Conservation (phyloP, 2,888 invertebrate species). For the Lacanobia wlatinum region DNA sequence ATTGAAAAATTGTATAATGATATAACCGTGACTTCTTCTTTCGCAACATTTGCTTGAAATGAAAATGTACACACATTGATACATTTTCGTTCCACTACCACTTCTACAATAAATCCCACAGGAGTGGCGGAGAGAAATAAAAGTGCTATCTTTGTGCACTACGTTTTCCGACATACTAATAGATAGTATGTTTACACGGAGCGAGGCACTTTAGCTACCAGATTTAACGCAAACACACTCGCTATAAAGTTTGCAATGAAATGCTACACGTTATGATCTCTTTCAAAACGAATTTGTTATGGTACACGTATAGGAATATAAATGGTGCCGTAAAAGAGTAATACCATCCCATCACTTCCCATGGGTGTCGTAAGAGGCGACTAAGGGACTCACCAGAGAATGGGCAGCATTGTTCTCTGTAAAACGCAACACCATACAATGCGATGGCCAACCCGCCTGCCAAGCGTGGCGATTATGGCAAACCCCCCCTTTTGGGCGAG, state of each 20-base stretch:
- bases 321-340: no score
- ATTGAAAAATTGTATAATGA: not conserved
- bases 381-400: no score
- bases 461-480: no score
- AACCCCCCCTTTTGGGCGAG: no score
- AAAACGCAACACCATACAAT: no score
- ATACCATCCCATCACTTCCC: no score
- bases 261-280: conserved; percentile 57
- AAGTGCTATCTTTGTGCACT: conserved; percentile 80
- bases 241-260: conserved; percentile 73
- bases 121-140: conserved; percentile 76
- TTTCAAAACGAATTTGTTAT: conserved; percentile 45
- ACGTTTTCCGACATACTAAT: conserved; percentile 76
- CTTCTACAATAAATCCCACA: conserved; percentile 74
- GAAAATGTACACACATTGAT: conserved; percentile 63
- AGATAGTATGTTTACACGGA: conserved; percentile 68
- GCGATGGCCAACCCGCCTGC: no score
- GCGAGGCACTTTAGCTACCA: conserved; percentile 67
- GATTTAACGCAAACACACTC: conserved; percentile 74
- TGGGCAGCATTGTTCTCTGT: no score
- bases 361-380: no score
- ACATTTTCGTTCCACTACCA: conserved; percentile 69
- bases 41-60: conserved; percentile 34
- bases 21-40: conserved; percentile 2
- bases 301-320: conserved; percentile 21